phyloP scores from a whole-genome alignment of 2,113 vertebrate species.

The Macrotus californicus region DNA sequence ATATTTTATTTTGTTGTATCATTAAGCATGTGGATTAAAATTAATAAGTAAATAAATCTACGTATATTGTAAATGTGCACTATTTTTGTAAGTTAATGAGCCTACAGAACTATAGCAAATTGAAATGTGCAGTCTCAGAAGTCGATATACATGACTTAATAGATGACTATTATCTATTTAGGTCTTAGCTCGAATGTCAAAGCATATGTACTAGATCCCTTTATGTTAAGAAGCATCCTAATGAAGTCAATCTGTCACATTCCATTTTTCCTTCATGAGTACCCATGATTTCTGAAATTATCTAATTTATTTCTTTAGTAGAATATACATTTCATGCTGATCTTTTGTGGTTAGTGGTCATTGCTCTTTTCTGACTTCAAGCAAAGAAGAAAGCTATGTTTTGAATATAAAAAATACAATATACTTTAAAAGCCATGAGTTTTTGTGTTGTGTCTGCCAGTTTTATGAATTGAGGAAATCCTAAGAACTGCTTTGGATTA shows the following conservation, averaged over 20 bases:
- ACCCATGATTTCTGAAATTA: not conserved
- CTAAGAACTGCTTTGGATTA: not conserved
- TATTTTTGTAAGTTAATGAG: not conserved
- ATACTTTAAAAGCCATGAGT: not conserved
- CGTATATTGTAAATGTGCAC: not conserved
- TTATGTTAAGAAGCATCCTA: not conserved
- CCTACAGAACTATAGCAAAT: not conserved
- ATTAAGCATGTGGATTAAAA: not conserved
- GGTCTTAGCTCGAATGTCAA: not conserved
- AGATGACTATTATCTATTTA: not conserved
- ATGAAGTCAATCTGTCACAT: not conserved
- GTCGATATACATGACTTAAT: not conserved
- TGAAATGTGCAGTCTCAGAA: not conserved
- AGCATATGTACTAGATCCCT: not conserved
- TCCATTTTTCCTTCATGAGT: not conserved
- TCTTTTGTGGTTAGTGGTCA: not conserved
- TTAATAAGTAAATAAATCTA: not conserved
- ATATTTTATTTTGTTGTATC: not conserved
- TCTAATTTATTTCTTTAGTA: not conserved
- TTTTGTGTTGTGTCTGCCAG: not conserved
- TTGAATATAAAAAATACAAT: not conserved
- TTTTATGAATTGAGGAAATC: not conserved
- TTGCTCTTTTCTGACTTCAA: not conserved
- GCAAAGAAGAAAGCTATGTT: not conserved
- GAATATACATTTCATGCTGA: not conserved